phyloP scores from a whole-genome alignment of 2,797 vertebrate genomes.

The Lagodon rhomboides region DNA sequence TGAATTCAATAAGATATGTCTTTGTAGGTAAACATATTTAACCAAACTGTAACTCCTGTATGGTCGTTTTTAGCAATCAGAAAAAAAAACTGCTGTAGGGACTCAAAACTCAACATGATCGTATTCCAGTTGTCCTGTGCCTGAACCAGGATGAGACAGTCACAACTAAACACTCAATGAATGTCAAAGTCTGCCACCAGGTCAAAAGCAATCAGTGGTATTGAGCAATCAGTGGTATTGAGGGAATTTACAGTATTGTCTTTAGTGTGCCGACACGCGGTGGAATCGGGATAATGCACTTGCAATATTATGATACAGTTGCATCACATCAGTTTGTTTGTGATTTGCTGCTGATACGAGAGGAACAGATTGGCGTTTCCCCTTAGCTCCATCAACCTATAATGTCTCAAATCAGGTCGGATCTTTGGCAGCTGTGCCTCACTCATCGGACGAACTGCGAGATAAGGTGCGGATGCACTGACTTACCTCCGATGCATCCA shows the following conservation, averaged over 20 bases:
- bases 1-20: neutral
- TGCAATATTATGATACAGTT: slow-evolving; percentile 42
- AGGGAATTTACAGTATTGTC: neutral
- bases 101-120: too few species aligned
- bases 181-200: neutral
- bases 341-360: neutral
- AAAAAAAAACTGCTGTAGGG: neutral
- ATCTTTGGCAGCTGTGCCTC: neutral
- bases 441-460: neutral
- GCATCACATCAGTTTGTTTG: slow-evolving; percentile 47
- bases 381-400: too few species aligned
- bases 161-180: neutral
- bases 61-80: neutral
- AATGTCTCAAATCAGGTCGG: neutral
- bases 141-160: neutral
- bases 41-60: neutral
- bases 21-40: neutral
- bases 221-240: neutral
- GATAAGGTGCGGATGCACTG: neutral
- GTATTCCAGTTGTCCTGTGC: neutral
- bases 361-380: neutral
- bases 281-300: slow-evolving; percentile 25
- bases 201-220: neutral
- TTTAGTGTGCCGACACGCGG: slow-evolving; percentile 21
- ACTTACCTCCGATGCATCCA: slow-evolving; percentile 87